Evolutionary conservation across 2,888 invertebrate genomes (phyloP), one percentile per base, ranked within the genome.

Genomic region (Spisula subtruncata): DNA sequence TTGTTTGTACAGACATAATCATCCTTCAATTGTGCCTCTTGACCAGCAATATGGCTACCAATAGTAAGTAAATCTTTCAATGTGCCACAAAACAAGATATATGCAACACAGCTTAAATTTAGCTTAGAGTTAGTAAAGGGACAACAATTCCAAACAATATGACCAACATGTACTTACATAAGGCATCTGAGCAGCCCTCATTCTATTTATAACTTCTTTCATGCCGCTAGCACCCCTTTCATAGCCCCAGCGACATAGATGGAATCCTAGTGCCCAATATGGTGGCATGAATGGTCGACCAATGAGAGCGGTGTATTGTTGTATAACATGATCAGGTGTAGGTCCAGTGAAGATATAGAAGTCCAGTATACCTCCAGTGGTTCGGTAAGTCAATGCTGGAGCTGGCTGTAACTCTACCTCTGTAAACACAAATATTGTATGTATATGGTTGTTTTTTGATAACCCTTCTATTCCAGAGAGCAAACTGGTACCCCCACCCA

Each of bases 241-340:
- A 83, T 95, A 96, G 8, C 96, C 96, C 93, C 94, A 98, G 97
- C 98, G 97, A 97, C 98, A 98, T 80, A 98, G 97, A 97, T 98
- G 98, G 96, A 98, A 98, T 0, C 98, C 98, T 0, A 98, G 97
- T 1, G 98, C 97, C 98, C 98, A 99, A 96, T 98, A 96, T n/a
- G 96, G 96, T 25, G 95, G 96, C 94, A 96, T 94, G 89, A 94
- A 95, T 6, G 95, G 89, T 20, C 91, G 93, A 83, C 95, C 95
- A 90, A 96, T 93, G 51, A 96, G 93, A 86, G 93, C 93, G 66
- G 95, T 94, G 90, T 95, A 96, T 86, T 95, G 95, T 66, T 94
- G 93, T 35, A 97, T 95, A 8, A 97, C 97, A 80, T 97, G 97
- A 83, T 95, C 94, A 0, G 98, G 98, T 0, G 97, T 97, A 0